Evolutionary conservation across 2,888 invertebrate species (phyloP), one percentile per base, ranked within the genome.

Genomic region (Serripes groenlandicus): DNA sequence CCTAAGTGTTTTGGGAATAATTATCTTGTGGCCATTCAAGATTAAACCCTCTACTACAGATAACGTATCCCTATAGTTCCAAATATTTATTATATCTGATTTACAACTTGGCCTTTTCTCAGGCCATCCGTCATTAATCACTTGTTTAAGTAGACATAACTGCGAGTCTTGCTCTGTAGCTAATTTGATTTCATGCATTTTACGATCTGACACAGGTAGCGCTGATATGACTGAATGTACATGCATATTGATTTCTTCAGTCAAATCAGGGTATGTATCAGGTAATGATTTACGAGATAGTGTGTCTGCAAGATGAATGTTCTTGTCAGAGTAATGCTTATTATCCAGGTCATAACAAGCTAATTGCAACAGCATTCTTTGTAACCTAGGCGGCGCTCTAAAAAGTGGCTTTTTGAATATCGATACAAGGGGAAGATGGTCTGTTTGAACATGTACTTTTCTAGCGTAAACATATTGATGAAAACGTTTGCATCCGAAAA

Each of bases 401-500:
- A 26, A 52, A 18, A 82, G 28, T 2, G 82, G 70, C 78, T 85
- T 70, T 77, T 78, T 56, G 32, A 71, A 34, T 26, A 82, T 75
- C 58, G 78, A 26, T 2, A 52, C 23, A 3, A 82, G 21, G 9
- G 81, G 85, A 54, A 85, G 78, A 58, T 86, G 84, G 52, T 88
- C 88, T n/a, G 78, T 75, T 69, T 88, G 69, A 3, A 88, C 80
- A 32, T 15, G 69, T 3, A 85, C 79, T 21, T 56, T 52, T 42
- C 74, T 66, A 54, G 81, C 83, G 78, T 85, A 87, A 5, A 81
- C 35, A 15, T 69, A 79, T 7, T 81, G 79, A 64, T 83, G 83
- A 64, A 81, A 85, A 21, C 71, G 34, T 34, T 75, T 76, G n/a
- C 75, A 76, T n/a, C 83, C 85, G 56, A 83, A 87, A 9, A 79